These are phyloP conservation scores for Notodonta ziczac DNA, from an alignment of 2,888 invertebrate genomes.

Conservation along the genomic window DNA sequence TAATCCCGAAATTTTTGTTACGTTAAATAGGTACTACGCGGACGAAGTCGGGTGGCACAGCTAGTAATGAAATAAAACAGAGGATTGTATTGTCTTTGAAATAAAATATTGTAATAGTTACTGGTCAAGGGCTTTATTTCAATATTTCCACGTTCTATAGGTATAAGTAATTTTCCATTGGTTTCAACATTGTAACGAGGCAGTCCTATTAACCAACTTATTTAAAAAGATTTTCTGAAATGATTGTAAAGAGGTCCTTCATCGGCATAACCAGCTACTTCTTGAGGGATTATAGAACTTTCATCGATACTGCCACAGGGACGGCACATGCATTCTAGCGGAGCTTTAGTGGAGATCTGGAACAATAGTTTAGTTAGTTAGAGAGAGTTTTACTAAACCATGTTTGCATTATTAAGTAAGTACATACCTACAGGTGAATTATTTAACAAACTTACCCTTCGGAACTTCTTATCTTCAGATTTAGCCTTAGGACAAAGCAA, in stretches of 20 bases:
- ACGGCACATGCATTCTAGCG: slow-evolving; percentile 96
- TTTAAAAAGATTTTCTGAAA: slow-evolving; percentile 89
- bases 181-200: neutral
- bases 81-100: too few species aligned
- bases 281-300: slow-evolving; percentile 94
- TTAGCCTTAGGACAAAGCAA: slow-evolving; percentile 95
- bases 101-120: slow-evolving; percentile 2
- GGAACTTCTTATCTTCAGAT: slow-evolving; percentile 92
- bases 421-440: neutral
- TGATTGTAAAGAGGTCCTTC: slow-evolving; percentile 92
- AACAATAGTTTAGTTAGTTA: neutral
- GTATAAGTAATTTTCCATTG: neutral
- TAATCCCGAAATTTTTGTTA: too few species aligned
- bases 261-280: slow-evolving; percentile 93
- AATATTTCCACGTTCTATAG: neutral
- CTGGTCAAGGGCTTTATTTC: slow-evolving; percentile 40
- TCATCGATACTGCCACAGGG: slow-evolving; percentile 96
- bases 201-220: neutral
- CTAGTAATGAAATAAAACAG: too few species aligned
- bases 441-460: slow-evolving; percentile 89
- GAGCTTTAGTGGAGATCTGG: slow-evolving; percentile 95
- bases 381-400: too few species aligned
- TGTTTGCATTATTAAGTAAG: too few species aligned
- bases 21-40: too few species aligned
- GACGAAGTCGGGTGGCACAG: too few species aligned